phyloP scores from a whole-genome alignment of 2,888 invertebrate species.

The Rhingia rostrata region DNA sequence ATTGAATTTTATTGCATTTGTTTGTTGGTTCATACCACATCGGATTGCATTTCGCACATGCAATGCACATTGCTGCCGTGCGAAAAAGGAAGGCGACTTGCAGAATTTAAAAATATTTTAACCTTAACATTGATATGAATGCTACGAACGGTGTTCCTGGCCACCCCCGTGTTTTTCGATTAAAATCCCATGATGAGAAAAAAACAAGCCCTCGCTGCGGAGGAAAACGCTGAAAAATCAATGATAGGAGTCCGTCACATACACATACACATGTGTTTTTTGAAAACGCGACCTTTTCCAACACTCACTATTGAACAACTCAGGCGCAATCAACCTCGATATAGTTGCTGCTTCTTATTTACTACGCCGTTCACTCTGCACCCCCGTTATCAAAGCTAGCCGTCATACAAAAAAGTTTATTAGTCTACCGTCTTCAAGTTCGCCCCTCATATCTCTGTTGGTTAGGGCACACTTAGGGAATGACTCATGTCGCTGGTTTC shows the following conservation, averaged over 20 bases:
- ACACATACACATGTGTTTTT: conserved; percentile 11
- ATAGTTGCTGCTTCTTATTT: conserved; percentile 50
- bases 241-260: conserved; percentile 53
- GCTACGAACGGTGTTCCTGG: not conserved
- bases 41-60: conserved; percentile 26
- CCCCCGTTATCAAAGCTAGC: conserved; percentile 30
- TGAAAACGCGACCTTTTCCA: conserved; percentile 62
- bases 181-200: conserved; percentile 48
- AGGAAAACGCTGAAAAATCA: conserved; percentile 55
- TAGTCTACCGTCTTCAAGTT: conserved; percentile 9
- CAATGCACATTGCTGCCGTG: conserved; percentile 6
- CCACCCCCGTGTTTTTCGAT: conserved; percentile 51
- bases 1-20: not conserved
- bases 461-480: not conserved
- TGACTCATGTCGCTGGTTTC: conserved; percentile 55
- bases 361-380: conserved; percentile 34
- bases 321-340: conserved; percentile 63
- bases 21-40: not conserved
- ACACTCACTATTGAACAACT: conserved; percentile 51
- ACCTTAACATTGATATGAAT: conserved; percentile 69
- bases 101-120: conserved; percentile 41
- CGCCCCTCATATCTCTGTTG: not conserved
- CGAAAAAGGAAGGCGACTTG: conserved; percentile 41
- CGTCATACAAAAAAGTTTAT: conserved; percentile 11
- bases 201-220: conserved; percentile 21